These are phyloP conservation scores for Enteromius trimaculatus DNA, from an alignment of 2,797 vertebrate genomes.

Conservation along the genomic window DNA sequence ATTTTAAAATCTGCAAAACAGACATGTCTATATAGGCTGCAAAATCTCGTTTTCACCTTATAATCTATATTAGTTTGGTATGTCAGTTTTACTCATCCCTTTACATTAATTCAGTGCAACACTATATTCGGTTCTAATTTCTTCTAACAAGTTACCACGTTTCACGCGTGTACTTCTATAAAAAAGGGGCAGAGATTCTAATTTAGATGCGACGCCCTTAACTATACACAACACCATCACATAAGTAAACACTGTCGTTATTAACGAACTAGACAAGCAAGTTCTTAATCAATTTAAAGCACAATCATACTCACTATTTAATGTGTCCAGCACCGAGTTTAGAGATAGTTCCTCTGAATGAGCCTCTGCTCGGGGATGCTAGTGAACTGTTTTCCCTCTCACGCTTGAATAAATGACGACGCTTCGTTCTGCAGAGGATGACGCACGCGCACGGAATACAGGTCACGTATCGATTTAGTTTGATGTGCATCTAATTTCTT, in stretches of 20 bases:
- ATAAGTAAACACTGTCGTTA: neutral
- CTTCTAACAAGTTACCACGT: neutral
- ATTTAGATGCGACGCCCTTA: neutral
- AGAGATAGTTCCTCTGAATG: neutral
- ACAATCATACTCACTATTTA: slow-evolving; percentile 20
- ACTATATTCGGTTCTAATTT: neutral
- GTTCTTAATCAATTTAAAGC: neutral
- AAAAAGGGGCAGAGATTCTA: neutral
- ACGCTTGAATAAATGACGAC: slow-evolving; percentile 14
- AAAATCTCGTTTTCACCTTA: neutral
- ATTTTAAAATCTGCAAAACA: neutral
- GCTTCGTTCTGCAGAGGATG: neutral
- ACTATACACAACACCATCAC: neutral
- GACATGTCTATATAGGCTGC: neutral
- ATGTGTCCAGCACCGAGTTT: neutral
- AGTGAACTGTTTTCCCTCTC: slow-evolving; percentile 20
- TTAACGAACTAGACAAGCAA: neutral
- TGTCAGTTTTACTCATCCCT: neutral
- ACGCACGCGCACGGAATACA: neutral
- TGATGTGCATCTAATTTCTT: slow-evolving; percentile 1
- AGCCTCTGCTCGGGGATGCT: neutral
- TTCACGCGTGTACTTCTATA: neutral
- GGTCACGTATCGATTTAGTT: slow-evolving; percentile 3
- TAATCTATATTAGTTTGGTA: neutral
- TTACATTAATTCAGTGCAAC: no score